These are phyloP conservation scores for Litocranius walleri DNA, from an alignment of 2,113 vertebrate species.

Conservation along the genomic window DNA sequence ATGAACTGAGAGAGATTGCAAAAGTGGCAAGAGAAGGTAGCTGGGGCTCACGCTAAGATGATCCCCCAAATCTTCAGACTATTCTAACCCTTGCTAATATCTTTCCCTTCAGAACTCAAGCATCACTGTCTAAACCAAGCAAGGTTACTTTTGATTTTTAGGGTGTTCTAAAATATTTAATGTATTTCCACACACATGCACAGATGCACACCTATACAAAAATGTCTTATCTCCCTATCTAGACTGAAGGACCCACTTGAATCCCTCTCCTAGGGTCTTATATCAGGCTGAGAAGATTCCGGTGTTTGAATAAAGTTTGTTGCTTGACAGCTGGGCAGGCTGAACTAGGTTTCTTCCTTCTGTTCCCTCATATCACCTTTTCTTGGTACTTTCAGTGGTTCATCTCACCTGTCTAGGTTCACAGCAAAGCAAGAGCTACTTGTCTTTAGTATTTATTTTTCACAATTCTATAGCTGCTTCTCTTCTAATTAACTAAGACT, in stretches of 20 bases:
- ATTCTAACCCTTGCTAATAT: not conserved
- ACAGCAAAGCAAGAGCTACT: not conserved
- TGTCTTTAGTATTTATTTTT: not conserved
- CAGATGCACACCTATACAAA: not conserved
- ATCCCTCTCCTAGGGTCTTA: not conserved
- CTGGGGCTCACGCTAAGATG: not conserved
- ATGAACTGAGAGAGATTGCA: not conserved
- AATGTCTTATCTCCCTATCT: not conserved
- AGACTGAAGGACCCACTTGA: not conserved
- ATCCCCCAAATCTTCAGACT: not conserved
- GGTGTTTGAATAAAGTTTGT: not conserved
- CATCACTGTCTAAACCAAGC: not conserved
- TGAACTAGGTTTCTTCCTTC: not conserved
- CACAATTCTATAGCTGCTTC: not conserved
- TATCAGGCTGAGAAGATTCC: not conserved
- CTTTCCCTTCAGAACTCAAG: not conserved
- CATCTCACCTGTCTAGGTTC: not conserved
- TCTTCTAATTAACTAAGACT: not conserved
- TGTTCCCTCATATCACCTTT: not conserved
- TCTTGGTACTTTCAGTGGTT: not conserved
- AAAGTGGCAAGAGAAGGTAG: not conserved
- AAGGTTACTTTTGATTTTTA: slow-evolving; percentile 7
- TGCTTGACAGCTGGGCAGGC: not conserved
- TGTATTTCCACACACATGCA: not conserved
- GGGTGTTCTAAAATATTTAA: not conserved